Evolutionary conservation across 1,140 invertebrate genomes (phyloP).

Genomic region (Nylanderia fulva): DNA sequence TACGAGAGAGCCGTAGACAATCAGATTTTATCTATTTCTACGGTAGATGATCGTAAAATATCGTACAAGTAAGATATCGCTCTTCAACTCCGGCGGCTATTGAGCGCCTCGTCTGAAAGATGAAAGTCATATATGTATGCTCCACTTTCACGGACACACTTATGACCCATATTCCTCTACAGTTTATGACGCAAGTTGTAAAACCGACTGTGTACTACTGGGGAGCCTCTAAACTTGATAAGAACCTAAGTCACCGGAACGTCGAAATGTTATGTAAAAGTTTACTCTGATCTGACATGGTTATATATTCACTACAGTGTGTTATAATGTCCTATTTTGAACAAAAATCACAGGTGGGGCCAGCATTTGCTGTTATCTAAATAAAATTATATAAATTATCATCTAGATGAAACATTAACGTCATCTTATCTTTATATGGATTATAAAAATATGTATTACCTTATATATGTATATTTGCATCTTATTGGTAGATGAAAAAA

Average conservation of each 20-base stretch:
- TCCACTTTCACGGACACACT: constrained; percentile 50
- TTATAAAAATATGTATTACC: no score
- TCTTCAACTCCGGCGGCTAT: background rate
- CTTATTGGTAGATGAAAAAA: no score
- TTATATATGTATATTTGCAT: no score
- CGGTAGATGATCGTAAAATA: constrained; percentile 1
- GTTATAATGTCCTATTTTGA: background rate
- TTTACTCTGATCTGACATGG: constrained; percentile 46
- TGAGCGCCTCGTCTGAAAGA: background rate
- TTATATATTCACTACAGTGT: background rate
- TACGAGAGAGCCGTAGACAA: constrained; percentile 8
- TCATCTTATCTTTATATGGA: no score
- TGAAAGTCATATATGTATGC: constrained; percentile 35
- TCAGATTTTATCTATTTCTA: constrained; percentile 34
- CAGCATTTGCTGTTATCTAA: no score
- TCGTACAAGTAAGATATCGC: constrained; percentile 28
- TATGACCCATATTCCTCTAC: constrained; percentile 16
- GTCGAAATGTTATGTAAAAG: constrained; percentile 61
- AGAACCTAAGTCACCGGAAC: constrained; percentile 40
- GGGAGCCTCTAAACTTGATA: constrained; percentile 49
- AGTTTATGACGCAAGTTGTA: constrained; percentile 57
- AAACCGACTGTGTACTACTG: constrained; percentile 59
- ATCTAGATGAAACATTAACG: no score
- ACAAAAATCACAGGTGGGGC: background rate
- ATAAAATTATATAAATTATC: no score